phyloP scores from a whole-genome alignment of 2,888 invertebrate genomes.

The Drosophila recens region DNA sequence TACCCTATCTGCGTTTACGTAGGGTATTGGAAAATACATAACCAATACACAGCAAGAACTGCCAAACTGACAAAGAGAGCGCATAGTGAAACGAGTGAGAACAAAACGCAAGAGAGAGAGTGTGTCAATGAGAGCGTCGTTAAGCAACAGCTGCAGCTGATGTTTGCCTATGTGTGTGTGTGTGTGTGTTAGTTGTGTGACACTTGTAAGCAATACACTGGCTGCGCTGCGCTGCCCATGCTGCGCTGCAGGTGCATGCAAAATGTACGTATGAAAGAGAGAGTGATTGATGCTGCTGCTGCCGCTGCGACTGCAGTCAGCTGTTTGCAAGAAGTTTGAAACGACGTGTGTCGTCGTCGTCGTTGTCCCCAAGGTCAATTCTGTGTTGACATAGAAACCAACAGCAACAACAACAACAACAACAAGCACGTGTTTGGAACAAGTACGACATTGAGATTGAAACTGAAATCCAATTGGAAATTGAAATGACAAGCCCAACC shows the following conservation, averaged over 20 bases:
- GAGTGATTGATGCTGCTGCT: slow-evolving; percentile 21
- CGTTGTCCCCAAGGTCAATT: slow-evolving; percentile 65
- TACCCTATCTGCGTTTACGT: not conserved
- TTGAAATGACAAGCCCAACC: slow-evolving; percentile 42
- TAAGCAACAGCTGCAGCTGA: slow-evolving; percentile 60
- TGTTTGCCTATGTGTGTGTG: slow-evolving; percentile 16
- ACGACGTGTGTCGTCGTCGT: slow-evolving; percentile 18
- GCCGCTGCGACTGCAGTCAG: slow-evolving; percentile 38
- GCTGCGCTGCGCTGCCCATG: slow-evolving; percentile 23
- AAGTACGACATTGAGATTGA: slow-evolving; percentile 49
- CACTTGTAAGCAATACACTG: slow-evolving; percentile 54
- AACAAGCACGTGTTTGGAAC: slow-evolving; percentile 54
- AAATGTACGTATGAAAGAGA: slow-evolving; percentile 11
- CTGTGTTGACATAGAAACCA: slow-evolving; percentile 78
- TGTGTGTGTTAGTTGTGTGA: slow-evolving; percentile 35
- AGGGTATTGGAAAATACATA: slow-evolving; percentile 27
- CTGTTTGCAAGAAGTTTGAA: slow-evolving; percentile 59
- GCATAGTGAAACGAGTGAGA: slow-evolving; percentile 5
- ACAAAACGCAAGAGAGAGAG: slow-evolving; percentile 17
- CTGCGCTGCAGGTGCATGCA: slow-evolving; percentile 34
- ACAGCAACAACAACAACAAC: slow-evolving; percentile 32
- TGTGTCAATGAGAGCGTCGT: slow-evolving; percentile 34
- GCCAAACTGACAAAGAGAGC: slow-evolving; percentile 13
- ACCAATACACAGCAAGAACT: slow-evolving; percentile 15
- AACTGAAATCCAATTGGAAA: slow-evolving; percentile 67